phyloP scores from a whole-genome alignment of 2,113 vertebrate genomes.

The Lethenteron reissneri region DNA sequence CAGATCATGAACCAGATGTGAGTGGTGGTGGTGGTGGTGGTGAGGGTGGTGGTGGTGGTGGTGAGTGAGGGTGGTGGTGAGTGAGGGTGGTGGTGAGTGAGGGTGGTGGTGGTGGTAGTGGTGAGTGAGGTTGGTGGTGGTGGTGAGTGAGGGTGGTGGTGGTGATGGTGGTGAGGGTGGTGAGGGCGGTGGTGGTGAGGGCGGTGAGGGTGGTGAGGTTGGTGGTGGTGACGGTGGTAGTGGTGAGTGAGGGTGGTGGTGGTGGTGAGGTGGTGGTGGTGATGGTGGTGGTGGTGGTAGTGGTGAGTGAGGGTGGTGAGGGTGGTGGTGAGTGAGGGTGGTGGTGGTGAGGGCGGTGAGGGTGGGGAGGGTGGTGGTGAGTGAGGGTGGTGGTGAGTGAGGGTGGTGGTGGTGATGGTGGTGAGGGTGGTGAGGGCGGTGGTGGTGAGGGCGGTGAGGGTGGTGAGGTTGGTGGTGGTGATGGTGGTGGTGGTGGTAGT shows the following conservation, averaged over 20 bases:
- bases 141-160: neutral
- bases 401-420: no score
- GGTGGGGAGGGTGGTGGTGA: no score
- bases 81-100: neutral
- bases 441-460: no score
- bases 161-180: neutral
- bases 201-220: neutral
- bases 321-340: neutral
- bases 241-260: neutral
- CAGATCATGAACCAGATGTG: slow-evolving; percentile 5
- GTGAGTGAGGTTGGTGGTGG: neutral
- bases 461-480: no score
- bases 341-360: no score
- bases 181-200: neutral
- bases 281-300: neutral
- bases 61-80: neutral
- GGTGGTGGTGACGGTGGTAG: neutral
- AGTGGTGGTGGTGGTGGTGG: neutral
- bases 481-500: no score
- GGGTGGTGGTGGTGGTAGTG: neutral
- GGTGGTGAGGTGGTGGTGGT: neutral
- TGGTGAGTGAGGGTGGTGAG: neutral
- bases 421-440: no score
- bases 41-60: neutral
- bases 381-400: no score